phyloP scores from a whole-genome alignment of 2,888 invertebrate species.

The Drosophila austrosaltans region DNA sequence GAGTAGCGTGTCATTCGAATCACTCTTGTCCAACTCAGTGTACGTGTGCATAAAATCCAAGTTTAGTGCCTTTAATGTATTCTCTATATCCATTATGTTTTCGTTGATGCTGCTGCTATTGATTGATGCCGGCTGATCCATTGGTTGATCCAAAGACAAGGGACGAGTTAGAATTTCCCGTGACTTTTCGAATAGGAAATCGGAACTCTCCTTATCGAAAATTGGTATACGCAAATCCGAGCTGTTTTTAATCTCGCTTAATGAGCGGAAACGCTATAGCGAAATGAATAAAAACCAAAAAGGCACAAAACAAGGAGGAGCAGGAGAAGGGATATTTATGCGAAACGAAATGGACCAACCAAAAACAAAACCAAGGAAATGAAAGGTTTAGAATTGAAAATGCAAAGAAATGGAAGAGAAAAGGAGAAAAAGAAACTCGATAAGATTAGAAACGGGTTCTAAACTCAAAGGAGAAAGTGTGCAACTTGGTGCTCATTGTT shows the following conservation, averaged over 20 bases:
- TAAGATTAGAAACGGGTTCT: slow-evolving; percentile 54
- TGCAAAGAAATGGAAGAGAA: slow-evolving; percentile 45
- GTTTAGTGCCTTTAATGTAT: slow-evolving; percentile 83
- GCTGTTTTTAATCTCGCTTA: slow-evolving; percentile 85
- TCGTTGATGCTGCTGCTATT: slow-evolving; percentile 80
- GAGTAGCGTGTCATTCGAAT: slow-evolving; percentile 83
- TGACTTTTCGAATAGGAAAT: slow-evolving; percentile 89
- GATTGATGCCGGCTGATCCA: slow-evolving; percentile 42
- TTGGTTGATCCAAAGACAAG: slow-evolving; percentile 69
- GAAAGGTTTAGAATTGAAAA: slow-evolving; percentile 20
- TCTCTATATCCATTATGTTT: slow-evolving; percentile 83
- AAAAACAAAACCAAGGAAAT: slow-evolving; percentile 45
- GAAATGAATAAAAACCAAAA: slow-evolving; percentile 22
- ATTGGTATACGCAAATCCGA: slow-evolving; percentile 86
- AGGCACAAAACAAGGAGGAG: slow-evolving; percentile 46
- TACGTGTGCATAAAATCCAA: slow-evolving; percentile 84
- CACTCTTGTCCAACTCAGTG: slow-evolving; percentile 83
- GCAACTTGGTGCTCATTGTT: slow-evolving; percentile 15
- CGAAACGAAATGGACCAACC: slow-evolving; percentile 47
- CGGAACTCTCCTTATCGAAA: slow-evolving; percentile 90
- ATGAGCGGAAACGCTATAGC: slow-evolving; percentile 84
- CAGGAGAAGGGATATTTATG: slow-evolving; percentile 32
- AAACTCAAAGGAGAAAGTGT: slow-evolving; percentile 1
- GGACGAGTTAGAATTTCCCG: slow-evolving; percentile 88
- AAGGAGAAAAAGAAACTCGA: slow-evolving; percentile 49